Conservation (phyloP, 2,797 vertebrate genomes). For the Pachyuromys duprasi region DNA sequence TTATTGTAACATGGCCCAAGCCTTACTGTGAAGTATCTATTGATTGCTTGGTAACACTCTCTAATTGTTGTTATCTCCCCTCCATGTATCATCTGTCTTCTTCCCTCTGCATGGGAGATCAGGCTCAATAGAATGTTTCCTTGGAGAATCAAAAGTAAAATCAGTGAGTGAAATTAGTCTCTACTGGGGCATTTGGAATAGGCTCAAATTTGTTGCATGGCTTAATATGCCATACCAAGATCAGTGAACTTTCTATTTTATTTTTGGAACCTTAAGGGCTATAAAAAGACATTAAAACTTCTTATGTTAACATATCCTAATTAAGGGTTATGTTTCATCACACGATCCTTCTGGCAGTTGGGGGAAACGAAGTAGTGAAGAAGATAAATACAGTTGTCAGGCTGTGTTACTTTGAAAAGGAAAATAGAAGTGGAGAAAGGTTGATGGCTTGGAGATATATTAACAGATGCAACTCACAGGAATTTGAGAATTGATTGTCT, state of each 20-base stretch:
- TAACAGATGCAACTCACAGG: background rate
- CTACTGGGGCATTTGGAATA: background rate
- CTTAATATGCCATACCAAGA: background rate
- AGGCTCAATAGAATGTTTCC: background rate
- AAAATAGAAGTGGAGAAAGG: background rate
- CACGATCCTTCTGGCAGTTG: background rate
- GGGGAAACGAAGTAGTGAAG: background rate
- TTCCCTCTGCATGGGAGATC: background rate
- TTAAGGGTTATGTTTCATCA: background rate
- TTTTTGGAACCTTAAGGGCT: background rate
- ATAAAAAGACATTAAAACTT: background rate
- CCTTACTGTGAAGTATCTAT: background rate
- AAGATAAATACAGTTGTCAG: background rate
- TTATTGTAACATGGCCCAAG: background rate
- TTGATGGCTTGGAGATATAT: background rate
- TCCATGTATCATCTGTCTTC: constrained; percentile 22
- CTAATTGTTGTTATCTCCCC: background rate
- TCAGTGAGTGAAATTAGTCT: background rate
- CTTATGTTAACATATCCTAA: background rate
- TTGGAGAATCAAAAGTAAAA: background rate
- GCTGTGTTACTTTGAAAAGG: background rate
- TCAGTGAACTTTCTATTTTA: background rate
- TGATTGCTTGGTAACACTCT: background rate
- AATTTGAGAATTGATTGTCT: constrained; percentile 12
- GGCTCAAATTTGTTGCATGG: background rate